phyloP scores from a whole-genome alignment of 53 echinoderm and acorn worm genomes.

The Zoroaster sp. region DNA sequence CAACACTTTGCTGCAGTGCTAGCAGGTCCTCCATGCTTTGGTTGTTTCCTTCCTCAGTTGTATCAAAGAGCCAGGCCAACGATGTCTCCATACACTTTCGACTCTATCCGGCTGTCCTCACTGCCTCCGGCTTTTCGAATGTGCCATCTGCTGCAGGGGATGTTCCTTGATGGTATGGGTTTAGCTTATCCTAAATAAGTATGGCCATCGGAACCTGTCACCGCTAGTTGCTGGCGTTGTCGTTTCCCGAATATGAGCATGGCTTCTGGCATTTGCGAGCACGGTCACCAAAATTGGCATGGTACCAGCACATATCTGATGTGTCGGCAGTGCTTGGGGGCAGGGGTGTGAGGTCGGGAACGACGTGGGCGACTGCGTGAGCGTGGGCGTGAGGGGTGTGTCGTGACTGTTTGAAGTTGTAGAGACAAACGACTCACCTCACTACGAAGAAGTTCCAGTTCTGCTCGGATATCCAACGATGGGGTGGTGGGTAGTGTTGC shows the following conservation, averaged over 20 bases:
- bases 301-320: too few relatives aligned
- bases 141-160: neutral
- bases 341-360: too few relatives aligned
- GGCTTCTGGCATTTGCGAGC: neutral
- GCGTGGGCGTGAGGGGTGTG: too few relatives aligned
- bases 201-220: too few relatives aligned
- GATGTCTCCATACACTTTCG: neutral
- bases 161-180: neutral
- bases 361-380: too few relatives aligned
- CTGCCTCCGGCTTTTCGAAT: neutral
- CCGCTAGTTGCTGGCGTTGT: neutral
- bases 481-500: too few relatives aligned
- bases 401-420: too few relatives aligned
- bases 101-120: neutral
- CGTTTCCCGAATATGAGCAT: neutral
- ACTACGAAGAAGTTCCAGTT: too few relatives aligned
- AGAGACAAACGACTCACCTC: too few relatives aligned
- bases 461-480: too few relatives aligned
- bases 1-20: neutral
- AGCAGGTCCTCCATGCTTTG: neutral
- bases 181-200: too few relatives aligned
- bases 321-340: too few relatives aligned
- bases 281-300: neutral
- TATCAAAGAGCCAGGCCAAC: neutral
- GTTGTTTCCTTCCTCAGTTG: neutral